These are phyloP conservation scores for Copsychus sechellarum DNA, from an alignment of 2,113 vertebrate genomes.

Conservation along the genomic window DNA sequence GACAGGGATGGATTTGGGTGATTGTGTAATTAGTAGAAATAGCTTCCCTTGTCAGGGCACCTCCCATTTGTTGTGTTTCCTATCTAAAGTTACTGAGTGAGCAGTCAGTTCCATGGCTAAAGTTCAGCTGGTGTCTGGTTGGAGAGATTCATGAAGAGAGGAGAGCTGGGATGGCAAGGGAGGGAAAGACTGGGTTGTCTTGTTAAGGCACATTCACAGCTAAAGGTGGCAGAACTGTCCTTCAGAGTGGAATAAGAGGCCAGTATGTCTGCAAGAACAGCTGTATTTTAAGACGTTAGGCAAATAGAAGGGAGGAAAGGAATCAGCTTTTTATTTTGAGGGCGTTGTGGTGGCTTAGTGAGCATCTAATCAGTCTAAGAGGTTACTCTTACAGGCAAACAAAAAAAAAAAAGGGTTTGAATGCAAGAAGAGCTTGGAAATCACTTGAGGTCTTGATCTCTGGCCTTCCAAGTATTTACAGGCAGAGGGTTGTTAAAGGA, in stretches of 20 bases:
- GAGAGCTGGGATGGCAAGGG: neutral
- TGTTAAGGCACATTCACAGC: rapidly evolving
- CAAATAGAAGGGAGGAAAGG: neutral
- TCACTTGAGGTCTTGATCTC: neutral
- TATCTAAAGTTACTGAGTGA: neutral
- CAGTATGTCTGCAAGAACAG: neutral
- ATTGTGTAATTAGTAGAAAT: neutral
- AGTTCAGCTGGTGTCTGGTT: neutral
- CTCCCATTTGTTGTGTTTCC: neutral
- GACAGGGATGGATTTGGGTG: neutral
- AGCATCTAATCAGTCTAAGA: neutral
- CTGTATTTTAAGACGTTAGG: neutral
- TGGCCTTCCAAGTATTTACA: neutral
- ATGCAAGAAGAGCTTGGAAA: neutral
- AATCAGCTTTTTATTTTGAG: neutral
- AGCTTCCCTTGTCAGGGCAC: neutral
- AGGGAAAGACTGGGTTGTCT: neutral
- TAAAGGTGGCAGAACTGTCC: neutral
- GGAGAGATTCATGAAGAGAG: neutral
- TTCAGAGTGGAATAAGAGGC: neutral
- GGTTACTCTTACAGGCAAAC: neutral
- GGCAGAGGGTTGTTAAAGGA: neutral
- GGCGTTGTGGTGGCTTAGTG: neutral
- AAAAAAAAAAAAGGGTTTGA: neutral
- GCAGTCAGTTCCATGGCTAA: neutral